Evolutionary conservation across 1,140 invertebrate genomes (phyloP), one percentile per base, ranked within the genome.

Genomic region (Drosophila ercepeae): DNA sequence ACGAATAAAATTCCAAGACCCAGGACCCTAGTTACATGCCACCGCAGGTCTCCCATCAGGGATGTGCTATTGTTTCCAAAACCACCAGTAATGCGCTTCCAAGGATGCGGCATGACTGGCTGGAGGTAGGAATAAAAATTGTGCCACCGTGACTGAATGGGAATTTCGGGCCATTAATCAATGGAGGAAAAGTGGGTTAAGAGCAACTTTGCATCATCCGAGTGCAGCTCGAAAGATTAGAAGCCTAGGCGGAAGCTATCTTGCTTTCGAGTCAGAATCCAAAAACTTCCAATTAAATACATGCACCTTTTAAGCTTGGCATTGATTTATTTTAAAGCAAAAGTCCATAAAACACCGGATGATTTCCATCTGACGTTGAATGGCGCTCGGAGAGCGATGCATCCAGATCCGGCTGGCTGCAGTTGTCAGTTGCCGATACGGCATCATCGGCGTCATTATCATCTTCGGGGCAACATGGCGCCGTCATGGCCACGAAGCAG

Each of bases 401-500:
- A 61, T 58, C 42, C 42, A 58, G 58, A 29, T 61, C 14, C 60
- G 41, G 39, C 36, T 16, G 27, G 6, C 41, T 61, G 52, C 27
- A 19, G 19, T 32, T 63, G 19, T 19, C 53, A 45, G n/a, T 13
- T 19, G 29, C 19, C 16, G 32, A 21, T 29, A 44, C 36, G 54
- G 27, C 75, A 42, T 54, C 23, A 48, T 48, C 45, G 51, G 21
- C 29, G 58, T 29, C 54, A 27, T 39, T 9, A 58, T 39, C 55
- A 71, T 51, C 49, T 45, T 58, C 42, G 41, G 25, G 57, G 23
- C 73, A 63, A 55, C 57, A 63, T 68, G 58, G 53, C 45, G 57
- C 54, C 73, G 71, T 76, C 54, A 82, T 77, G 64, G 59, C 21
- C 41, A 42, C 36, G n/a, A 13, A 39, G 16, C 16, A 7, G 36